A percentile compares a stretch with the other conserved stretches of the same genome.
These are phyloP conservation scores for Dichetophora obliterata DNA, from an alignment of 2,888 invertebrate species.

Conservation along the genomic window DNA sequence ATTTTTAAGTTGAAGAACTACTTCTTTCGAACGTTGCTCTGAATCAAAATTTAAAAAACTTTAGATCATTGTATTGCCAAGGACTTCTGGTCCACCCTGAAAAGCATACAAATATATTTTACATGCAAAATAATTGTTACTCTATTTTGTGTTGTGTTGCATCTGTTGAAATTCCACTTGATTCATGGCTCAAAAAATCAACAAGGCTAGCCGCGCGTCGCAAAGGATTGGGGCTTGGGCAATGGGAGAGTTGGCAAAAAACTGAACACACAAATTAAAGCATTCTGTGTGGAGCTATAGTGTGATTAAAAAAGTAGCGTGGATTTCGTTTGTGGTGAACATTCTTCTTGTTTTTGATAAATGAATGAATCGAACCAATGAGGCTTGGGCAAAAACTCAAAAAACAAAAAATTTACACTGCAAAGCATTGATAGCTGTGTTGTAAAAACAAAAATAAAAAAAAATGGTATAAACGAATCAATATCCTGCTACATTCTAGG, in stretches of 20 bases:
- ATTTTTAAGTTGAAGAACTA: not conserved
- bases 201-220: not conserved
- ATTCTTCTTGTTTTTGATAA: not conserved
- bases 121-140: not conserved
- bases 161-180: not conserved
- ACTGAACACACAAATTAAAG: not conserved
- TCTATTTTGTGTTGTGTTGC: constrained; percentile 1
- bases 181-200: constrained; percentile 8
- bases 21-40: not conserved
- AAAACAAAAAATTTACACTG: too few species aligned
- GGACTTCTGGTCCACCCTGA: too few species aligned
- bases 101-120: too few species aligned
- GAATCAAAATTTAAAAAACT: not conserved
- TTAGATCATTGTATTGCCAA: too few species aligned
- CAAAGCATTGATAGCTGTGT: too few species aligned
- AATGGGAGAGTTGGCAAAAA: too few species aligned
- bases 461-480: too few species aligned
- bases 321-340: not conserved
- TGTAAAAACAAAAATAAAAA: too few species aligned
- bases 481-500: too few species aligned
- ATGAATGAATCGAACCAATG: too few species aligned
- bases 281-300: not conserved
- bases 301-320: not conserved
- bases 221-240: not conserved
- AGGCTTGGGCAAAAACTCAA: too few species aligned